These are phyloP conservation scores for Ophion ellenae DNA, from an alignment of 2,888 invertebrate species.

Conservation along the genomic window DNA sequence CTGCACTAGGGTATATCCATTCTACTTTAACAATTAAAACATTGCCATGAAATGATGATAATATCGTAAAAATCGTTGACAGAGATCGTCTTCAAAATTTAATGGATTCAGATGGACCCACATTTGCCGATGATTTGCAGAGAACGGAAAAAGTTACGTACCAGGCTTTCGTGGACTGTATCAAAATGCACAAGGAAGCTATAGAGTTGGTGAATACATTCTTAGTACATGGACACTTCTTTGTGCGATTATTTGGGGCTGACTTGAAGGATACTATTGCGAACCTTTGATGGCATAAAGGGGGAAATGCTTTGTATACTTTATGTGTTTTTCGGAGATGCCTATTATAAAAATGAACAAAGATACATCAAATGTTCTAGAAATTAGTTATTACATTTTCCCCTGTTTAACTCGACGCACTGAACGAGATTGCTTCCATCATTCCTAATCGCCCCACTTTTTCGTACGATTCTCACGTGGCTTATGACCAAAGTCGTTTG, in stretches of 20 bases:
- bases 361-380: too few species aligned
- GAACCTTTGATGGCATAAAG: too few species aligned
- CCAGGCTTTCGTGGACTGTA: conserved; percentile 48
- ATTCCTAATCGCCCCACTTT: too few species aligned
- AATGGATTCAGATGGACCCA: conserved; percentile 4
- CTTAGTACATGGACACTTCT: background rate
- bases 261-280: too few species aligned
- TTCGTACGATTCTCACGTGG: too few species aligned
- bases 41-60: background rate
- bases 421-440: too few species aligned
- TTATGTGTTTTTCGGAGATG: too few species aligned
- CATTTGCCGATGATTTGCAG: background rate
- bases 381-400: too few species aligned
- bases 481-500: too few species aligned
- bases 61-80: background rate
- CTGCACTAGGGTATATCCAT: conserved; percentile 46
- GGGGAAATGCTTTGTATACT: too few species aligned
- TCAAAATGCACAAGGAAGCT: conserved; percentile 60
- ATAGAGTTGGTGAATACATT: conserved; percentile 59
- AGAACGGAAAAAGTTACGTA: conserved; percentile 38
- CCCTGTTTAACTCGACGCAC: too few species aligned
- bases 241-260: background rate
- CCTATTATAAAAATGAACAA: too few species aligned
- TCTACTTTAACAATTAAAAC: background rate
- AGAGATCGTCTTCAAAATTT: conserved; percentile 37